These are phyloP conservation scores for Bombylius discolor DNA, from an alignment of 2,888 invertebrate species.

Conservation along the genomic window DNA sequence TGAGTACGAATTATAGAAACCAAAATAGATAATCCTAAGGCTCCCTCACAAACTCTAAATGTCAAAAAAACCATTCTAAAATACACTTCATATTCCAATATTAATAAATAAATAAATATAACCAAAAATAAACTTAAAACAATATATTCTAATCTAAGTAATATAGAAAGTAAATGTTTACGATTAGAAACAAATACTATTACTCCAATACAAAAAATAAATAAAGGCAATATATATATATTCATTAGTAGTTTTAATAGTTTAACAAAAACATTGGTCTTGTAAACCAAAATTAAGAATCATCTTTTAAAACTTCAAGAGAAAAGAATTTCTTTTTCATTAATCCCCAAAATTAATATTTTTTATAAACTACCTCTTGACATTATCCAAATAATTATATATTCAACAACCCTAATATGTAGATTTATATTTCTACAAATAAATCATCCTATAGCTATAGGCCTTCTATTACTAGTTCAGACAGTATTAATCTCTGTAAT, in stretches of 20 bases:
- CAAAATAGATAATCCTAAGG: constrained; percentile 49
- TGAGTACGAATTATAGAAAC: constrained; percentile 46
- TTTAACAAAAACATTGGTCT: constrained; percentile 55
- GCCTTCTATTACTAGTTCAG: constrained; percentile 42
- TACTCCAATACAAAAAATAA: constrained; percentile 41
- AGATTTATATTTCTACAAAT: constrained; percentile 35
- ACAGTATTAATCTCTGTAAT: constrained; percentile 39
- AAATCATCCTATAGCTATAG: constrained; percentile 43
- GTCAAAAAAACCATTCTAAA: constrained; percentile 48
- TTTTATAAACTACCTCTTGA: constrained; percentile 51
- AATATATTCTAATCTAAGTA: constrained; percentile 49
- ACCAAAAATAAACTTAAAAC: constrained; percentile 44
- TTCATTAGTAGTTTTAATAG: constrained; percentile 49
- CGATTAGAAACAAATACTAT: constrained; percentile 43
- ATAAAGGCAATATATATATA: constrained; percentile 35
- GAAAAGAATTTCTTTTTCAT: constrained; percentile 43
- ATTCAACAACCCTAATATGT: constrained; percentile 24
- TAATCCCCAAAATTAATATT: constrained; percentile 61
- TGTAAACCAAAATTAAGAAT: constrained; percentile 50
- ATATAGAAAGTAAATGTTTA: constrained; percentile 46
- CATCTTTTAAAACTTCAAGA: constrained; percentile 47
- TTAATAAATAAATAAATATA: constrained; percentile 38
- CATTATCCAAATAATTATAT: constrained; percentile 24
- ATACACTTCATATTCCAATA: constrained; percentile 40
- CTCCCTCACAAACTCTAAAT: constrained; percentile 51